Conservation (phyloP, 2,888 invertebrate genomes). For the Drosophila picticornis region DNA sequence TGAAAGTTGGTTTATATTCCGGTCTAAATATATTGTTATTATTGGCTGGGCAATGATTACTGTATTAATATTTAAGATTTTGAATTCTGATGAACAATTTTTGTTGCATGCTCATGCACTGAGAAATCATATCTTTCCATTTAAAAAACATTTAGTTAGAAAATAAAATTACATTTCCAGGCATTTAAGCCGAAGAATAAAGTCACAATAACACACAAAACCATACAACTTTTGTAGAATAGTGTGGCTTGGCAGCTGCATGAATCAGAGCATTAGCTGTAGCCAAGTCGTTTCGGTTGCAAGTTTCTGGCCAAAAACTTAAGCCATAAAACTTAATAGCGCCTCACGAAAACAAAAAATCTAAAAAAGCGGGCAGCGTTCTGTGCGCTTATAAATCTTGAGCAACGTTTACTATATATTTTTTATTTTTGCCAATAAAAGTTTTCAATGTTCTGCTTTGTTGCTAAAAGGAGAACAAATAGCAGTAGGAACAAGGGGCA, state of each 20-base stretch:
- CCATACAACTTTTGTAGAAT: conserved; percentile 23
- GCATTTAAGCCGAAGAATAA: not conserved
- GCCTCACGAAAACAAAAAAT: conserved; percentile 4
- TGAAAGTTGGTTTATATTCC: not conserved
- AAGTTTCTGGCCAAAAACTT: conserved; percentile 53
- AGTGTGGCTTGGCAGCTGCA: conserved; percentile 16
- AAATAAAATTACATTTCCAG: not conserved
- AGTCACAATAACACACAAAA: conserved; percentile 33
- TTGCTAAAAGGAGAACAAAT: conserved; percentile 25
- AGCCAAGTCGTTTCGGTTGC: conserved; percentile 41
- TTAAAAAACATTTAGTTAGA: not conserved
- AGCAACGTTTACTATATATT: conserved; percentile 9
- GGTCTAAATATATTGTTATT: not conserved
- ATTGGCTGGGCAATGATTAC: not conserved
- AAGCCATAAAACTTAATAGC: conserved; percentile 61
- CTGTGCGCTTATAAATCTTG: conserved; percentile 20
- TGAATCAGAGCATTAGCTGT: conserved; percentile 32
- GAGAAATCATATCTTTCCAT: not conserved
- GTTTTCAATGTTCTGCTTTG: conserved; percentile 23
- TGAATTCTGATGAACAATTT: not conserved
- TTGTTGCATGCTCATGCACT: not conserved
- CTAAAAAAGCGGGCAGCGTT: conserved; percentile 4
- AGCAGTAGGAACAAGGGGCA: conserved; percentile 6
- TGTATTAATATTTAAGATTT: not conserved
- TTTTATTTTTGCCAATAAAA: conserved; percentile 3